These are phyloP conservation scores for Mesoclemmys tuberculata DNA, from an alignment of 2,113 vertebrate species.

Conservation along the genomic window DNA sequence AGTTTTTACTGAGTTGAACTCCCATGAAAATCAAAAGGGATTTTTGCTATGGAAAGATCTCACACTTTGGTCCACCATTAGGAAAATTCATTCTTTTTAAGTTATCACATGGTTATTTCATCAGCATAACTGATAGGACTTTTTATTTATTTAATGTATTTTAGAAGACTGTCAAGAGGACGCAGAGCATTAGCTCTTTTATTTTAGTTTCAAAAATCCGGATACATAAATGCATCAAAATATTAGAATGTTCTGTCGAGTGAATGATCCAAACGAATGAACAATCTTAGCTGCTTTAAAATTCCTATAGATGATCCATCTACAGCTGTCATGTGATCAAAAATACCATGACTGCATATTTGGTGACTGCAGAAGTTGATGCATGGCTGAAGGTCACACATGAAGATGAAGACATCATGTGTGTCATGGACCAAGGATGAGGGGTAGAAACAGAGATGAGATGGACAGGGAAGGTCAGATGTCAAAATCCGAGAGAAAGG, in stretches of 20 bases:
- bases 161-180: neutral
- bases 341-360: neutral
- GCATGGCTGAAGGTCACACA: neutral
- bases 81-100: neutral
- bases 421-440: neutral
- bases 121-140: neutral
- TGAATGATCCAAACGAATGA: neutral
- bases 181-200: neutral
- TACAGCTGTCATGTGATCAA: neutral
- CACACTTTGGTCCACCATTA: neutral
- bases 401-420: rapidly evolving
- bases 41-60: neutral
- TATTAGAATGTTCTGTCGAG: neutral
- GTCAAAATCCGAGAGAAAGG: neutral
- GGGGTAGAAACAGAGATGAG: neutral
- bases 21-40: neutral
- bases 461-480: neutral
- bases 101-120: rapidly evolving
- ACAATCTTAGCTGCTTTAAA: neutral
- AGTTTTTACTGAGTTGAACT: neutral
- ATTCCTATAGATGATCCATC: neutral
- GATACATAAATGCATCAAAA: neutral
- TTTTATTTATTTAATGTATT: neutral
- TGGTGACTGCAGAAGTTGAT: neutral
- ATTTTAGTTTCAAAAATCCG: neutral